phyloP scores from a whole-genome alignment of 2,888 invertebrate species.

The Conchocele bisecta region DNA sequence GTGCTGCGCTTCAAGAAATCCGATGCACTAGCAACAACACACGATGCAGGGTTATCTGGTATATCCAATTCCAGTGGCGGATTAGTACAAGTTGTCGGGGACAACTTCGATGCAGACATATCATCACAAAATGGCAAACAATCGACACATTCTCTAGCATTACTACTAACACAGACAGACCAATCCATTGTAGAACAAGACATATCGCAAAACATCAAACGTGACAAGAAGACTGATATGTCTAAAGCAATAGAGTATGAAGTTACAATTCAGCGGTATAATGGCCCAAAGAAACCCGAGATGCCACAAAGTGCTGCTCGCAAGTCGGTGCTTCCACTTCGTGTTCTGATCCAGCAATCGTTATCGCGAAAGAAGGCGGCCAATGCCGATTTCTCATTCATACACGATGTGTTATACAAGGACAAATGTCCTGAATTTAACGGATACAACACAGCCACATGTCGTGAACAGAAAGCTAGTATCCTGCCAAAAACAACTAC shows the following conservation, averaged over 20 bases:
- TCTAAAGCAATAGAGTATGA: neutral
- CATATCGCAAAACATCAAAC: neutral
- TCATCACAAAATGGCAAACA: conserved; percentile 31
- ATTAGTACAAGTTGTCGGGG: conserved; percentile 14
- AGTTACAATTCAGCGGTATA: conserved; percentile 4
- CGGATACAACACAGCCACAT: conserved; percentile 21
- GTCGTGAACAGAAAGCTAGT: conserved; percentile 31
- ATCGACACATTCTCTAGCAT: conserved; percentile 33
- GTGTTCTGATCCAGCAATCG: neutral
- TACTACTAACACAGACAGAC: conserved; percentile 22
- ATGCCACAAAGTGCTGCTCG: conserved; percentile 2
- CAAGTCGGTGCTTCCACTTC: neutral
- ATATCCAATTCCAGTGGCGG: neutral
- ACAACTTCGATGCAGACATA: conserved; percentile 38
- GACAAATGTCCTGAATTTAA: conserved; percentile 17
- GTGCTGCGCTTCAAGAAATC: conserved; percentile 58
- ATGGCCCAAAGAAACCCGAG: conserved; percentile 21
- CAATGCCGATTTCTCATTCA: conserved; percentile 29
- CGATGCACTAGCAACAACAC: conserved; percentile 42
- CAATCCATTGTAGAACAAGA: neutral
- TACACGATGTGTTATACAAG: conserved; percentile 7
- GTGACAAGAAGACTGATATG: conserved; percentile 11
- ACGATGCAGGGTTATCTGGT: neutral
- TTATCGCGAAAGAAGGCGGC: neutral
- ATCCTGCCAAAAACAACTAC: conserved; percentile 34